Evolutionary conservation across 2,888 invertebrate genomes (phyloP), one percentile per base, ranked within the genome.

Genomic region (Orchestes rusci): DNA sequence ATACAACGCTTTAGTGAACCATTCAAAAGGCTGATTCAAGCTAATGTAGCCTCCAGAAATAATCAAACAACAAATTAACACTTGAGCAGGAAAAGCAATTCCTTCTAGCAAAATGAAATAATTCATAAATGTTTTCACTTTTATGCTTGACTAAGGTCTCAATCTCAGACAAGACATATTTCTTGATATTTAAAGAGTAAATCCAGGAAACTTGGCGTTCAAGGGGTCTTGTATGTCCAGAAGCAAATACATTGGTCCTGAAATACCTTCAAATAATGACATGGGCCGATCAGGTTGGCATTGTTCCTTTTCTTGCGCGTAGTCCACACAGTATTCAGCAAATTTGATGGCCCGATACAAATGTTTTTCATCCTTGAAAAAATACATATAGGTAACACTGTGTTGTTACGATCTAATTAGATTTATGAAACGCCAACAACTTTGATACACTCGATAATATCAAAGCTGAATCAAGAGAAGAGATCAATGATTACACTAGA

Each of bases 231-330:
- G 70, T 37, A 90, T 65, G 59, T 91, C 89, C 29, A 76, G 66
- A 19, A 87, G 71, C 55, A 87, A 78, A 64, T 84, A 88, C 56
- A 88, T 73, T 1, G 83, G 78, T 12, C 91, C 91, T 30, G 84
- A 74, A 46, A 87, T 65, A 15, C 84, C 92, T 75, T 93, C 92
- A 63, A 83, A 92, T 35, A 93, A 68, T 0, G 91, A 92, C 38
- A 79, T 76, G 0, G 90, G 91, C 45, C 83, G 70, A 66, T 92
- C 91, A 1, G 92, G 85, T 18, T 72, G 72, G 59, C 80, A 77
- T 49, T 74, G 69, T 48, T 84, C 83, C 52, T 82, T 80, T 41
- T 81, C 76, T 41, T 70, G 69, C 15, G 78, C 79, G 64, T 83
- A 84, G 52, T 80, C 73, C 38, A 78, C 73, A 61, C 88, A 87